Percentiles rank a stretch among this genome's conserved stretches.
Evolutionary conservation across 2,113 vertebrate genomes (phyloP).

Genomic region (Neomonachus schauinslandi): DNA sequence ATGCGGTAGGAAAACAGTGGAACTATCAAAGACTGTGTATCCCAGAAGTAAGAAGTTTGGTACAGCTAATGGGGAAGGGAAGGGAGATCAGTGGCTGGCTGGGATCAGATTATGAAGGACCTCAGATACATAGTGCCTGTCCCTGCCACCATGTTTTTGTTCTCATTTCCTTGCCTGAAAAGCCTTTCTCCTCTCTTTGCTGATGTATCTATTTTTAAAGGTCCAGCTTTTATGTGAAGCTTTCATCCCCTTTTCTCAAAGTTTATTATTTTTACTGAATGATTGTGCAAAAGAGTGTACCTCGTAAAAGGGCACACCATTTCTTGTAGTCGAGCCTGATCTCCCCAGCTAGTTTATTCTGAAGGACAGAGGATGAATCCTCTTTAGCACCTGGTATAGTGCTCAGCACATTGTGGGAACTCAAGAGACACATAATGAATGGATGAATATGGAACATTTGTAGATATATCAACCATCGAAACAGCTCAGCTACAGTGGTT

Average conservation of each 20-base stretch:
- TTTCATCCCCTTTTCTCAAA: background rate
- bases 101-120: background rate
- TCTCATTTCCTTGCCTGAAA: background rate
- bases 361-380: background rate
- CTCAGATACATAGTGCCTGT: background rate
- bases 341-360: constrained; percentile 23
- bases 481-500: background rate
- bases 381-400: background rate
- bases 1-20: background rate
- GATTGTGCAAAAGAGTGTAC: background rate
- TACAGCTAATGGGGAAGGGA: background rate
- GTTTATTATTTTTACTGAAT: background rate
- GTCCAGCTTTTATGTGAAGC: background rate
- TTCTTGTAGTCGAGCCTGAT: constrained; percentile 26
- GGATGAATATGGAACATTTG: background rate
- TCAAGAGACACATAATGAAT: background rate
- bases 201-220: background rate
- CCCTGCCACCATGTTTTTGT: background rate
- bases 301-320: background rate
- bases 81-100: background rate
- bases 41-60: background rate
- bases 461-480: background rate
- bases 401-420: background rate
- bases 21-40: background rate
- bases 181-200: background rate